These are phyloP conservation scores for Epirrhoe alternata DNA, from an alignment of 2,888 invertebrate genomes.

Conservation along the genomic window DNA sequence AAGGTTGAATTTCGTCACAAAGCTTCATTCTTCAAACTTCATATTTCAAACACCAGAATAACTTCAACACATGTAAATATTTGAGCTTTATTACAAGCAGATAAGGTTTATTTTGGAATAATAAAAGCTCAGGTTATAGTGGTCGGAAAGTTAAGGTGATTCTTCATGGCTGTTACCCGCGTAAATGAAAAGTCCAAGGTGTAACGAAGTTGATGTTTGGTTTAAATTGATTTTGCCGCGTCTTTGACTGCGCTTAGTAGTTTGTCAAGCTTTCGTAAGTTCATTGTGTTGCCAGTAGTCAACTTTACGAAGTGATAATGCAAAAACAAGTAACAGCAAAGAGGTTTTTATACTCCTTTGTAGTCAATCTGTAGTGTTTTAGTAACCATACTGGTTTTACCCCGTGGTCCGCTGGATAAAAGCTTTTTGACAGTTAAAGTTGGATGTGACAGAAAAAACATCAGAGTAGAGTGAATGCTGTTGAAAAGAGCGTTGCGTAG, in stretches of 20 bases:
- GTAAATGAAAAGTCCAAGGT: conserved; percentile 40
- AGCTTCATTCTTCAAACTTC: conserved; percentile 3
- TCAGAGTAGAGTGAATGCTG: too few species aligned
- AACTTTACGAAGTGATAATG: background rate
- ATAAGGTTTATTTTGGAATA: background rate
- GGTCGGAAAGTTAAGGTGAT: conserved; percentile 29
- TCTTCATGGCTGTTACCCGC: conserved; percentile 35
- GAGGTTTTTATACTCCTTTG: background rate
- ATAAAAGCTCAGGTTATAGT: conserved; percentile 9
- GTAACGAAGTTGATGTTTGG: conserved; percentile 36
- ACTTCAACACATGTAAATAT: background rate
- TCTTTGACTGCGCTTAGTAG: conserved; percentile 31
- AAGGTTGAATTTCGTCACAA: conserved; percentile 12
- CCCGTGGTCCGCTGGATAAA: too few species aligned
- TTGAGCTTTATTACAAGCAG: conserved; percentile 5
- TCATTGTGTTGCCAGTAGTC: background rate
- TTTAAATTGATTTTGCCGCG: conserved; percentile 36
- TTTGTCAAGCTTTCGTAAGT: conserved; percentile 24
- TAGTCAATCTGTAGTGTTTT: too few species aligned
- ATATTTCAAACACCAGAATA: conserved; percentile 1
- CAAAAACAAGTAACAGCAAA: background rate
- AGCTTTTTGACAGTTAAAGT: too few species aligned
- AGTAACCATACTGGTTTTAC: too few species aligned
- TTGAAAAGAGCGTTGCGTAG: too few species aligned
- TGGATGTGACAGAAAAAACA: too few species aligned